A percentile compares a stretch with the other conserved stretches of the same genome.
These are phyloP conservation scores for Trialeurodes vaporariorum DNA, from an alignment of 1,140 invertebrate species.

Conservation along the genomic window DNA sequence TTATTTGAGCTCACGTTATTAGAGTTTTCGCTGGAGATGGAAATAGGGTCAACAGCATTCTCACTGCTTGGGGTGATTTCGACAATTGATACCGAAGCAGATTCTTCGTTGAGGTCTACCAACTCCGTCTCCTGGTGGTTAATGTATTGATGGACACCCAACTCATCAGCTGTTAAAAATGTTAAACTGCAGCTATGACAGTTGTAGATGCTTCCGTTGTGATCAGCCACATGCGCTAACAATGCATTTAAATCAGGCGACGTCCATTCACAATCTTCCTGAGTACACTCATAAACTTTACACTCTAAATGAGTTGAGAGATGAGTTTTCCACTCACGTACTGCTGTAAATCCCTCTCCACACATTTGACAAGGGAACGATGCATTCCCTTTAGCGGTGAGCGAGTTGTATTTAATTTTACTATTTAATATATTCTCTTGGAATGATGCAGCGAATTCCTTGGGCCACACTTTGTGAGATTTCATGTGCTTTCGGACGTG, in stretches of 20 bases:
- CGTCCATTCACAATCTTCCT: conserved; percentile 6
- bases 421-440: conserved; percentile 2
- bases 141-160: background rate
- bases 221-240: background rate
- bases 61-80: no score
- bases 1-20: conserved; percentile 1
- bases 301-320: background rate
- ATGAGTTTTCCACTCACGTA: background rate
- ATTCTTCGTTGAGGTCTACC: no score
- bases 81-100: no score
- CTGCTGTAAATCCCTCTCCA: background rate
- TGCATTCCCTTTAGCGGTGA: no score
- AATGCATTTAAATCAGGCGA: background rate
- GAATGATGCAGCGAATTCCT: background rate
- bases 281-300: background rate
- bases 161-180: background rate
- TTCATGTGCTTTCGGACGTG: conserved; percentile 56
- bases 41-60: no score
- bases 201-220: background rate
- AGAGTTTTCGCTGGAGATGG: no score
- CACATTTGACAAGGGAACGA: background rate
- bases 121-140: no score
- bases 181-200: background rate
- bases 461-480: conserved; percentile 40
- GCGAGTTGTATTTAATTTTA: no score